Evolutionary conservation across 2,888 invertebrate species (phyloP), one percentile per base, ranked within the genome.

Genomic region (Oxystoma pomonae): DNA sequence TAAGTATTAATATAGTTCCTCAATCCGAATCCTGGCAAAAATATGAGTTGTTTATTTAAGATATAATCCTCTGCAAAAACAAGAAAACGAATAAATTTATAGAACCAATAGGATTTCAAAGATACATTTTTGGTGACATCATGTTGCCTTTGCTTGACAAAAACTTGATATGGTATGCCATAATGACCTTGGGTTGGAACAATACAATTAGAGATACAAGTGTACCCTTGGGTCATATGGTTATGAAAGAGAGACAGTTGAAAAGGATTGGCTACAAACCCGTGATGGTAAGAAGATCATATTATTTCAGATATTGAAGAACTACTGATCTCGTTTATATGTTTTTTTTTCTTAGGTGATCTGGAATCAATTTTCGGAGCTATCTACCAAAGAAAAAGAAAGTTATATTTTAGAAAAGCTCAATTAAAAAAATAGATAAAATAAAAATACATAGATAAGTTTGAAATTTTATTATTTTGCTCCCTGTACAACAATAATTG

Each of bases 211-310:
- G 84, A 59, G 81, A 83, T 20, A 81, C 82, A 17, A 73, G 80
- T 35, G 75, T 72, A 20, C 81, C 84, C 7, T 83, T 85, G 52
- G 91, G 91, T 12, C 80, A 82, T 18, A 81, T 85, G 65, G 72
- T 78, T n/a, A 80, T 84, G 73, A 91, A 91, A 80, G 66, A 87
- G 16, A 81, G 85, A 63, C 90, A 91, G 71, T 79, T 92, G 17
- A 74, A 80, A 69, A 75, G 81, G 59, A 75, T 91, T 62, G 88
- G 88, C 49, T 89, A 85, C 73, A 80, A 79, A 73, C 81, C 85
- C 9, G 77, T 82, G 63, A 71, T 86, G 80, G 88, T 88, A 81
- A 80, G 9, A 12, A 7, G 35, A 7, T 35, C 12, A 35, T 35
- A 35, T 35, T 35, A 35, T 52, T 62, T 57, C 9, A 57, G 20